Conservation (phyloP, 2,113 vertebrate species). For the Ictalurus furcatus region DNA sequence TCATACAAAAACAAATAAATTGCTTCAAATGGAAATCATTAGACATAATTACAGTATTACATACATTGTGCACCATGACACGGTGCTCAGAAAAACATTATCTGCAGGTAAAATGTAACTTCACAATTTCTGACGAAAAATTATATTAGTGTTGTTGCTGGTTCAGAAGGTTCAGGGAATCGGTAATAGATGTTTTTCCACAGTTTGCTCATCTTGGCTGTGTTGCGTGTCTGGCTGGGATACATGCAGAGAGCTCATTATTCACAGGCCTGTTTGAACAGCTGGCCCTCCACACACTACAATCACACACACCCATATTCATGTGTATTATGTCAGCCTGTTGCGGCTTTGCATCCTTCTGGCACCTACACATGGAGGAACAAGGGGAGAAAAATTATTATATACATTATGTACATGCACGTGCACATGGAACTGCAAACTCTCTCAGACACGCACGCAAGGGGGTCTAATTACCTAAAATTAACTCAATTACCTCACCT, state of each 20-base stretch:
- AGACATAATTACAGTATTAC: conserved; percentile 9
- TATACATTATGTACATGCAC: conserved; percentile 35
- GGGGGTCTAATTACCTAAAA: conserved; percentile 43
- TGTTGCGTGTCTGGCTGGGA: conserved; percentile 39
- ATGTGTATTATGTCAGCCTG: conserved; percentile 49
- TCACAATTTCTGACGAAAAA: conserved; percentile 9
- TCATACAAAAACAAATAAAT: conserved; percentile 2
- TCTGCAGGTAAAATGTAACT: neutral
- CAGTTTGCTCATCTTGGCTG: conserved; percentile 41
- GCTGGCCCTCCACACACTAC: conserved; percentile 44
- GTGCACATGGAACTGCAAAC: conserved; percentile 19
- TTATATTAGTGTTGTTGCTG: neutral
- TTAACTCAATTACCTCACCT: conserved; percentile 47
- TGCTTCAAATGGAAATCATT: neutral
- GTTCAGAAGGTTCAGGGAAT: conserved; percentile 24
- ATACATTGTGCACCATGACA: neutral
- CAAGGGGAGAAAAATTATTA: conserved; percentile 19
- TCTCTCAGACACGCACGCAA: conserved; percentile 48
- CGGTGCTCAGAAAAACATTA: neutral
- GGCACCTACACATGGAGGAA: conserved; percentile 35
- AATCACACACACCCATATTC: conserved; percentile 46
- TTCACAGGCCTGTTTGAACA: conserved; percentile 52
- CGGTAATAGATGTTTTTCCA: conserved; percentile 44
- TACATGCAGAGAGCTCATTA: conserved; percentile 52
- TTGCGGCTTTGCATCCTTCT: conserved; percentile 45